Base-by-base conservation (phyloP, 1,140 invertebrate genomes). In the Megalopta genalis region DNA sequence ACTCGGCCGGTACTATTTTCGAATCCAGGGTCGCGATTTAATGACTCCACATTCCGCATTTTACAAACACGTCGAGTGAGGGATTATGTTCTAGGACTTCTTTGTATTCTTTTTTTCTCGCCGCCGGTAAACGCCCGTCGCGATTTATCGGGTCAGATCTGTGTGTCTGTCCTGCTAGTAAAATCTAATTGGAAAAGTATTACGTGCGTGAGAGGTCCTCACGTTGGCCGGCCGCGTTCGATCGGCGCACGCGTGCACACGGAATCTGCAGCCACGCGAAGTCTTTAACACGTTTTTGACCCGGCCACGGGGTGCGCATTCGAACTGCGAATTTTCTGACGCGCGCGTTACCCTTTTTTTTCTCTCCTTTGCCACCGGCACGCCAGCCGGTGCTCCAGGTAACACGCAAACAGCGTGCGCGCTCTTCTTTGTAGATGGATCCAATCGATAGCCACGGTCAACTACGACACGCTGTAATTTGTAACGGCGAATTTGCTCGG, bases 151-250 rank as follows among this genome's bases (percentile, higher is more conserved):
- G 84, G 39, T 73, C 75, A 64, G n/a, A n/a, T n/a, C n/a, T n/a
- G n/a, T n/a, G n/a, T n/a, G 88, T 87, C 87, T 85, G 76, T 77
- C 66, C n/a, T n/a, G n/a, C n/a, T n/a, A 72, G 81, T 86, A 80
- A 85, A 86, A 89, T 90, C 84, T 88, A 89, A 90, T 90, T 88
- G 88, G 88, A 87, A 90, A 90, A 88, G 84, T 86, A 89, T 89
- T 87, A 87, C 86, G 80, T 76, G 81, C 69, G 77, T 63, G 72
- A 83, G 37, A 70, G n/a, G 42, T 46, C 2, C 7, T 42, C 8
- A 8, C 9, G 25, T 8, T 37, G 68, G 64, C 27, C 25, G 49
- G 46, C 16, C 23, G 46, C 32, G 57, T 37, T 75, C 49, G 73
- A 68, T 39, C 67, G 60, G 9, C 59, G 16, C 10, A 23, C 23